phyloP scores from a whole-genome alignment of 2,888 invertebrate genomes.

The Periphyllus acericola region DNA sequence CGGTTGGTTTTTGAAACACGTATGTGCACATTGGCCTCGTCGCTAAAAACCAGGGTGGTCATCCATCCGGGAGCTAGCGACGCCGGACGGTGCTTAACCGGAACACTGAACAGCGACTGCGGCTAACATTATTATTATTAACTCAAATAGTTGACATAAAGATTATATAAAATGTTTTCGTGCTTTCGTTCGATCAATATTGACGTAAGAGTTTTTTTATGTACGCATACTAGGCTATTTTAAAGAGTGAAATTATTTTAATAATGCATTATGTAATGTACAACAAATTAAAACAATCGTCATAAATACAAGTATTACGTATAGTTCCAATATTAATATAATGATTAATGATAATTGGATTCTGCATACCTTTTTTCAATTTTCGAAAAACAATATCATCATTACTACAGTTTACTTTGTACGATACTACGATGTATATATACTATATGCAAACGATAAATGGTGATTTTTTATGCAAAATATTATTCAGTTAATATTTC shows the following conservation, averaged over 20 bases:
- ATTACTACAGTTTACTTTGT: background rate
- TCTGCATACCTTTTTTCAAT: background rate
- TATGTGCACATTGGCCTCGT: too few relatives aligned
- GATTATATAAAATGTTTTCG: background rate
- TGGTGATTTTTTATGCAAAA: too few relatives aligned
- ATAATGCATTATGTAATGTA: background rate
- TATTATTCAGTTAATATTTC: too few relatives aligned
- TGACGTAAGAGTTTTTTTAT: background rate
- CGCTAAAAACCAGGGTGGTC: too few relatives aligned
- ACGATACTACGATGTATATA: too few relatives aligned
- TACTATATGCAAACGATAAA: too few relatives aligned
- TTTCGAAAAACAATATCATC: background rate
- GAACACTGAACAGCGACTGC: too few relatives aligned
- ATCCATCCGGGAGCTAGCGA: too few relatives aligned
- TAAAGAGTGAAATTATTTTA: background rate
- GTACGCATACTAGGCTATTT: background rate
- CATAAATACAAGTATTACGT: background rate
- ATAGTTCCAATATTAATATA: background rate
- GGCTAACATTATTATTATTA: background rate
- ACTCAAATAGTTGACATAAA: background rate
- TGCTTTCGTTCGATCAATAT: too few relatives aligned
- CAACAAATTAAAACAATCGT: background rate
- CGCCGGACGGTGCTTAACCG: too few relatives aligned
- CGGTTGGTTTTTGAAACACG: too few relatives aligned
- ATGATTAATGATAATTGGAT: background rate